phyloP scores from a whole-genome alignment of 2,113 vertebrate species.

The Protomyctophum bolini region DNA sequence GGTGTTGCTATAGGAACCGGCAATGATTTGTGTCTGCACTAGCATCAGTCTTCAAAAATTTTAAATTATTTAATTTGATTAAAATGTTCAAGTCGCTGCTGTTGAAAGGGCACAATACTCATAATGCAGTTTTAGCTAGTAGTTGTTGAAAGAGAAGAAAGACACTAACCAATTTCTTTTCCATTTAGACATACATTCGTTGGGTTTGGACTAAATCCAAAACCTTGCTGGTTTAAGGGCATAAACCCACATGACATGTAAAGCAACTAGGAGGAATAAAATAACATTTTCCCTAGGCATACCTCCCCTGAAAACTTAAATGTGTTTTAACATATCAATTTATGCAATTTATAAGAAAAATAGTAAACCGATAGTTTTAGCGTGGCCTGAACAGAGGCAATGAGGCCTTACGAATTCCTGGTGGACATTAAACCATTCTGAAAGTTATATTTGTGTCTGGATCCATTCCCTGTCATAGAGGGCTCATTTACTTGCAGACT shows the following conservation, averaged over 20 bases:
- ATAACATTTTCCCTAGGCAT: slow-evolving; percentile 4
- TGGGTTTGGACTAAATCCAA: slow-evolving; percentile 12
- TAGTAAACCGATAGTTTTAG: slow-evolving; percentile 21
- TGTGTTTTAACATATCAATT: slow-evolving; percentile 3
- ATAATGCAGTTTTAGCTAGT: not conserved
- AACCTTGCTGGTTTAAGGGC: not conserved
- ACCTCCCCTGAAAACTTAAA: not conserved
- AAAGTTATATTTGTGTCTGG: slow-evolving; percentile 29
- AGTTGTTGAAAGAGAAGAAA: not conserved
- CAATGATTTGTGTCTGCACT: not conserved
- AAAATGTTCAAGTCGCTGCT: no score
- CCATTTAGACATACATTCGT: slow-evolving; percentile 10
- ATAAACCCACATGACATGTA: slow-evolving; percentile 12
- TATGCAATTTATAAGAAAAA: slow-evolving; percentile 26
- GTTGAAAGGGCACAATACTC: no score
- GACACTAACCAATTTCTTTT: not conserved
- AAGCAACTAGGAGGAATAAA: slow-evolving; percentile 9
- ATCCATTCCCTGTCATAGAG: slow-evolving; percentile 12
- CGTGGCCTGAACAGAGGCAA: not conserved
- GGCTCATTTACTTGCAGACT: slow-evolving; percentile 12
- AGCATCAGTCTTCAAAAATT: no score
- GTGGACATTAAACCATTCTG: slow-evolving; percentile 8
- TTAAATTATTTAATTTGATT: no score
- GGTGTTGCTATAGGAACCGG: no score
- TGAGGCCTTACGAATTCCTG: slow-evolving; percentile 25